Percentiles rank a stretch among this genome's conserved stretches.
phyloP scores from a whole-genome alignment of 2,113 vertebrate species.

The Ranitomeya imitator region DNA sequence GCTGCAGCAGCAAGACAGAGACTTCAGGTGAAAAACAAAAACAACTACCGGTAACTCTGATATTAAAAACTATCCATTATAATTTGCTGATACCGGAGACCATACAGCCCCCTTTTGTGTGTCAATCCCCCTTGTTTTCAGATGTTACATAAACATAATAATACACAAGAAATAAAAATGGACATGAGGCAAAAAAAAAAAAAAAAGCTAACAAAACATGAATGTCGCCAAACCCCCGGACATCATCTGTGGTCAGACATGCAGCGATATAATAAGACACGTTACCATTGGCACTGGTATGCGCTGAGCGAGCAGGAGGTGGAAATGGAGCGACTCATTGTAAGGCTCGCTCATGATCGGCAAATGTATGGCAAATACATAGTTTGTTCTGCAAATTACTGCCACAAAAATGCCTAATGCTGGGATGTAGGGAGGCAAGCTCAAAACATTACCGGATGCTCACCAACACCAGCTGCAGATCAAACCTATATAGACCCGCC shows the following conservation, averaged over 20 bases:
- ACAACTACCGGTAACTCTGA: neutral
- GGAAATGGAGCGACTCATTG: neutral
- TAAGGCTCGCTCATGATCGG: neutral
- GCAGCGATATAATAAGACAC: neutral
- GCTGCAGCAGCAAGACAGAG: constrained; percentile 86
- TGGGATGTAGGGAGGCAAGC: neutral
- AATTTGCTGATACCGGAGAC: neutral
- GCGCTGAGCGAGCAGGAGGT: neutral
- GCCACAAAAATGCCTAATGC: neutral
- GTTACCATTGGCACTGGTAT: neutral
- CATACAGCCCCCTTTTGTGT: neutral
- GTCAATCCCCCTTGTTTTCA: neutral
- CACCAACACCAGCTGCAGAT: no score
- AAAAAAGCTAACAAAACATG: neutral
- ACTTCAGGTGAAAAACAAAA: constrained; percentile 73
- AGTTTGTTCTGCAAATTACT: neutral
- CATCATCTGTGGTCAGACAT: neutral
- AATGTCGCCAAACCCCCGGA: neutral
- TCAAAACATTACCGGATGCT: no score
- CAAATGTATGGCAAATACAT: neutral
- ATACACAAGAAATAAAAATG: neutral
- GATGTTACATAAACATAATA: neutral
- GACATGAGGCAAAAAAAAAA: neutral
- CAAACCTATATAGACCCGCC: no score
- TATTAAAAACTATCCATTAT: neutral